Percentiles rank a stretch among this genome's conserved stretches.
Evolutionary conservation across 2,797 vertebrate species (phyloP).

Genomic region (Naso thynnoides): DNA sequence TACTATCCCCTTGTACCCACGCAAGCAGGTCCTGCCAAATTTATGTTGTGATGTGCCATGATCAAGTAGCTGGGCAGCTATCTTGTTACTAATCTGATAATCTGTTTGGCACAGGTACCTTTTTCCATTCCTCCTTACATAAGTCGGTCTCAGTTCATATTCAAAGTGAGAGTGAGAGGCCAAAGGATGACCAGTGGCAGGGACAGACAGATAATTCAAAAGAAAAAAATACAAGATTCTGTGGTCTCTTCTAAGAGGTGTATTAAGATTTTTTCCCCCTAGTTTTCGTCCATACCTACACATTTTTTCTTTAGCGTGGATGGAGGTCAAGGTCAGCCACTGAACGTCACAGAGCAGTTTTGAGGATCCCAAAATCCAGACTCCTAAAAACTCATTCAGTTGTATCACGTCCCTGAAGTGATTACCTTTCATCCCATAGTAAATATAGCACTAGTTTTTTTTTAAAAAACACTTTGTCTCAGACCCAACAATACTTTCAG

Average conservation of each 20-base stretch:
- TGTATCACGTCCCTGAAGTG: too few relatives aligned
- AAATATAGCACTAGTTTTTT: neutral
- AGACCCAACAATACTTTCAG: neutral
- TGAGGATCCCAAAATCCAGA: neutral
- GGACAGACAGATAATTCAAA: slow-evolving; percentile 14
- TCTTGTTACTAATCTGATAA: slow-evolving; percentile 82
- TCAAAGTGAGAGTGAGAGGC: slow-evolving; percentile 13
- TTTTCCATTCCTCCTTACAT: slow-evolving; percentile 80
- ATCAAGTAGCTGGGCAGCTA: slow-evolving; percentile 75
- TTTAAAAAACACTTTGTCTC: neutral
- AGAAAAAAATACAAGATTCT: slow-evolving; percentile 7
- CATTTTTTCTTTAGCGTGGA: neutral
- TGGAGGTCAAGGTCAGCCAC: slow-evolving; percentile 10
- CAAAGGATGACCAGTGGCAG: slow-evolving; percentile 12
- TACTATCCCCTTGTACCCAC: slow-evolving; percentile 42
- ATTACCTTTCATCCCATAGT: neutral
- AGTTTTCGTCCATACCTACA: neutral
- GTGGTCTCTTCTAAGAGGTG: neutral
- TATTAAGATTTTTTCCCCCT: neutral
- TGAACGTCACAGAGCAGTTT: neutral
- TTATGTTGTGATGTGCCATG: slow-evolving; percentile 59
- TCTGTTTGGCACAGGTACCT: slow-evolving; percentile 71
- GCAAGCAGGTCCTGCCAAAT: slow-evolving; percentile 39
- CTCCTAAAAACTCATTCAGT: too few relatives aligned
- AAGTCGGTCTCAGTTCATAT: slow-evolving; percentile 65